Percentiles rank a stretch among this genome's conserved stretches.
Evolutionary conservation across 2,888 invertebrate genomes (phyloP).

Genomic region (Timema cristinae): DNA sequence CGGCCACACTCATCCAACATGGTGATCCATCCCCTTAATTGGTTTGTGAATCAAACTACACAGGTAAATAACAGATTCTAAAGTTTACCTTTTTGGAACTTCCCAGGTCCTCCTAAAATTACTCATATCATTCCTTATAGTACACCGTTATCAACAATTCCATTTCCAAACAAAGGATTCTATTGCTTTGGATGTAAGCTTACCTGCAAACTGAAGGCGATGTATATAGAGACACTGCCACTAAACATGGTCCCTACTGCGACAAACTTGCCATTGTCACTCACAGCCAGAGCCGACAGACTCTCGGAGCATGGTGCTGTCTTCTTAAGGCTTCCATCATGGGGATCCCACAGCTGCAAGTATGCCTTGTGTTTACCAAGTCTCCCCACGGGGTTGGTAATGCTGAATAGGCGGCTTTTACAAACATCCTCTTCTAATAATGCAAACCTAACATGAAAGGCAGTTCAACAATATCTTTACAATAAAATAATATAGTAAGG

Average conservation of each 20-base stretch:
- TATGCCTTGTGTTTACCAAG: constrained; percentile 69
- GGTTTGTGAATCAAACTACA: constrained; percentile 4
- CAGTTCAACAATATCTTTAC: too few species aligned
- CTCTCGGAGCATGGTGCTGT: constrained; percentile 65
- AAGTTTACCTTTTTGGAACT: too few species aligned
- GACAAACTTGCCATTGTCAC: constrained; percentile 89
- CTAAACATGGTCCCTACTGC: constrained; percentile 92
- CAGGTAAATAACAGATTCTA: too few species aligned
- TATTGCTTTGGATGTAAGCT: constrained; percentile 23
- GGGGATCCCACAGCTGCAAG: constrained; percentile 74
- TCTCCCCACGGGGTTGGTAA: constrained; percentile 74
- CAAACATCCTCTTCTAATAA: constrained; percentile 63
- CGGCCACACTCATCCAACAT: too few species aligned
- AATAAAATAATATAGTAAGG: too few species aligned
- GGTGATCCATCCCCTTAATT: too few species aligned
- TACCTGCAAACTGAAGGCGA: constrained; percentile 88
- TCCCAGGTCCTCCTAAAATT: too few species aligned
- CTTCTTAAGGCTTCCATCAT: constrained; percentile 55
- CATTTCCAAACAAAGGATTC: background rate
- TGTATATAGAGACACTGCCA: constrained; percentile 85
- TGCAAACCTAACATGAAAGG: constrained; percentile 56
- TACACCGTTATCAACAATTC: too few species aligned
- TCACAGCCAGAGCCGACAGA: constrained; percentile 77
- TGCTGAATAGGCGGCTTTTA: constrained; percentile 64
- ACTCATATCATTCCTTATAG: too few species aligned